Evolutionary conservation across 2,113 vertebrate genomes (phyloP), one percentile per base, ranked within the genome.

Genomic region (Leuciscus idus): DNA sequence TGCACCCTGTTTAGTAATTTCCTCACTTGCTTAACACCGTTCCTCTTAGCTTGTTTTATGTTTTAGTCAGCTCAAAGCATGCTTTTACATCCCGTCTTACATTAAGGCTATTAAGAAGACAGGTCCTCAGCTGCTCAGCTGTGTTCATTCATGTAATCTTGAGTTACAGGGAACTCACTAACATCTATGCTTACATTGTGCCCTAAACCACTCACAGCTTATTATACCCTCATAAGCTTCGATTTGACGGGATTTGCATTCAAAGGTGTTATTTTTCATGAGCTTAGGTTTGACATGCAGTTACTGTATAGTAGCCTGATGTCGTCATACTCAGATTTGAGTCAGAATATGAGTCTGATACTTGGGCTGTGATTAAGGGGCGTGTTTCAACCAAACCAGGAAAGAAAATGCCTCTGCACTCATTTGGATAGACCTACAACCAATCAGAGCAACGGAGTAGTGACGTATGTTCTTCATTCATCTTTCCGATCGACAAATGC

Each of bases 11-110:
- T 48, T 39, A 26, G 81, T 75, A 59, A 33, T 61, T 52, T 80
- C 39, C 28, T 57, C 52, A 39, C 61, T 73, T 12, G 15, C 80
- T 75, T 86, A 70, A 86, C 89, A 48, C 81, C 81, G 62, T 75
- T 87, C 30, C 73, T 80, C 48, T 82, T 81, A 68, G 61, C 17
- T 74, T 26, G 87, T 85, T 83, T 66, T 33, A 36, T 75, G 46
- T 30, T 81, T 48, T 46, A 48, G 59, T 46, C 9, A 3, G 23
- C 57, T 79, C 55, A n/a, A 23, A 39, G 57, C 30, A 15, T 23
- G 3, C 12, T 81, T 81, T 62, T 64, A 48, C 55, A 26, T 61
- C 33, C 77, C 6, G 23, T 43, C 12, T 80, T 62, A 43, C 36
- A 80, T 80, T 59, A n/a, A 39, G 11, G 21, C 76, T 79, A 59